Conservation (phyloP, 2,888 invertebrate genomes). For the Drosophila neotestacea region DNA sequence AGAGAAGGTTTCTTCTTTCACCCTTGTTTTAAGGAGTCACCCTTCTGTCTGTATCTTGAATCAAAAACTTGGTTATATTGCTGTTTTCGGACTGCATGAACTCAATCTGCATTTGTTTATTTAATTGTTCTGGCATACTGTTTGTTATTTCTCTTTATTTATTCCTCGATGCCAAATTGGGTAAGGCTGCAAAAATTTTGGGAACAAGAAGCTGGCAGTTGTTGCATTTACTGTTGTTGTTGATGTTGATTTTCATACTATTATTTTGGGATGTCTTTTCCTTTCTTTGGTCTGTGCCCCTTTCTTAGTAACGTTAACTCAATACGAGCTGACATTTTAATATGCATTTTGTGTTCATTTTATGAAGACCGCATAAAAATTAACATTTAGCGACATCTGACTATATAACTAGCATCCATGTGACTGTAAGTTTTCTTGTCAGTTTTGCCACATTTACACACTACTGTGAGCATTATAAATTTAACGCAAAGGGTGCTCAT, state of each 20-base stretch:
- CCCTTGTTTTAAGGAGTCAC: slow-evolving; percentile 1
- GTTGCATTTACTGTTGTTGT: slow-evolving; percentile 16
- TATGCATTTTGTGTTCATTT: slow-evolving; percentile 68
- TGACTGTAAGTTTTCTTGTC: slow-evolving; percentile 27
- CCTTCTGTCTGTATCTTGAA: slow-evolving; percentile 16
- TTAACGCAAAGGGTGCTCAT: neutral
- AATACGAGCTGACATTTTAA: slow-evolving; percentile 64
- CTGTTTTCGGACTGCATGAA: slow-evolving; percentile 19
- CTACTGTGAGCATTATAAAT: neutral
- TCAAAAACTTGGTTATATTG: slow-evolving; percentile 19
- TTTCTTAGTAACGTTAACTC: slow-evolving; percentile 33
- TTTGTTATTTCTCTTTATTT: slow-evolving; percentile 17
- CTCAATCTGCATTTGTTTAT: slow-evolving; percentile 71
- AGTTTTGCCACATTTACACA: neutral
- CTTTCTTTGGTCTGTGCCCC: slow-evolving; percentile 40
- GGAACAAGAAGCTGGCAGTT: slow-evolving; percentile 45
- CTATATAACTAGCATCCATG: slow-evolving; percentile 59
- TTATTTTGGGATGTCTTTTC: slow-evolving; percentile 4
- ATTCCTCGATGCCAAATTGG: slow-evolving; percentile 54
- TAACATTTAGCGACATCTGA: slow-evolving; percentile 57
- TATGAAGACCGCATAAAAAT: slow-evolving; percentile 50
- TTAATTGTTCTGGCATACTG: slow-evolving; percentile 60
- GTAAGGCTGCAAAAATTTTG: slow-evolving; percentile 47
- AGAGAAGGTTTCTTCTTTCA: neutral
- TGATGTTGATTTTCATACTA: slow-evolving; percentile 11